A percentile compares a stretch with the other conserved stretches of the same genome.
Evolutionary conservation across 2,797 vertebrate genomes (phyloP).

Genomic region (Erethizon dorsatum): DNA sequence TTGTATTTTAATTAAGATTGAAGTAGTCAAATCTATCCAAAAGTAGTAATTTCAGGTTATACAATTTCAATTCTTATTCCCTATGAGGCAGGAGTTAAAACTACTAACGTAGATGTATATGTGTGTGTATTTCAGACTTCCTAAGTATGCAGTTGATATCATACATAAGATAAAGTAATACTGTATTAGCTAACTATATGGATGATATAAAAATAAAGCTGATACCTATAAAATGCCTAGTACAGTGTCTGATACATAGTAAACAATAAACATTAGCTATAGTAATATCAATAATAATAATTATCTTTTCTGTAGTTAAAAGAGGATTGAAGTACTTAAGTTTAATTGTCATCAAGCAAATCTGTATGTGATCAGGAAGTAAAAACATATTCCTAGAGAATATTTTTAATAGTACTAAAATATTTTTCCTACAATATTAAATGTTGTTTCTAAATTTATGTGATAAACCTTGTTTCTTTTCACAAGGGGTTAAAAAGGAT

Average conservation of each 20-base stretch:
- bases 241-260: background rate
- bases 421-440: slow-evolving; percentile 34
- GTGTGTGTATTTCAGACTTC: background rate
- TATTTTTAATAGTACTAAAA: background rate
- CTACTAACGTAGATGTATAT: background rate
- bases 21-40: background rate
- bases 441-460: slow-evolving; percentile 8
- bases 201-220: slow-evolving; percentile 13
- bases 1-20: slow-evolving; percentile 52
- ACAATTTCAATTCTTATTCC: slow-evolving; percentile 6
- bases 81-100: background rate
- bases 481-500: slow-evolving; percentile 44
- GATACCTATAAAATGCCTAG: background rate
- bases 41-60: background rate
- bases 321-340: background rate
- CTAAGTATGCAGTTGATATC: background rate
- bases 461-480: background rate
- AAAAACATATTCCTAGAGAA: slow-evolving; percentile 31
- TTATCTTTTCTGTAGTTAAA: slow-evolving; percentile 11
- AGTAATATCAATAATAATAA: background rate
- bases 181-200: background rate
- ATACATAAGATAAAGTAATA: background rate
- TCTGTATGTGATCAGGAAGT: slow-evolving; percentile 9
- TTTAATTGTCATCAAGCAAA: slow-evolving; percentile 50
- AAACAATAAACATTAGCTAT: background rate